phyloP scores from a whole-genome alignment of 2,888 invertebrate species.

The Philereme transversata region DNA sequence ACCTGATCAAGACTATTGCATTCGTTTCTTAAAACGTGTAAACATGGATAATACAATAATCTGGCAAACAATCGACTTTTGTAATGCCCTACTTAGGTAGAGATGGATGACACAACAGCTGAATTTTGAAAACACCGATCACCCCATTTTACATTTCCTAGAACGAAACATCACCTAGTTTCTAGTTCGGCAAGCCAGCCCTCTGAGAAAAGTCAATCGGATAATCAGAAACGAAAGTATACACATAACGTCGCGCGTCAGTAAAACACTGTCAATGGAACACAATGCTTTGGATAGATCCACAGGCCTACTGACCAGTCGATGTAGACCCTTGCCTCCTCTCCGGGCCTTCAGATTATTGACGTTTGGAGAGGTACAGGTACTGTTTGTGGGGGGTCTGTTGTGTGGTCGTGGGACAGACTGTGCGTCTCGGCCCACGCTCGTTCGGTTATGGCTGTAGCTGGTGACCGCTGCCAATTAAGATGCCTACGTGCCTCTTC shows the following conservation, averaged over 20 bases:
- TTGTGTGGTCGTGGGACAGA: conserved; percentile 59
- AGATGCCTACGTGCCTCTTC: conserved; percentile 78
- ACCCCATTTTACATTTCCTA: background rate
- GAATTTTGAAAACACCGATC: background rate
- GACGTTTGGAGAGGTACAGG: conserved; percentile 25
- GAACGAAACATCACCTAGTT: conserved; percentile 17
- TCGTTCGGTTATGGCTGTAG: conserved; percentile 70
- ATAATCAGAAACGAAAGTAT: conserved; percentile 56
- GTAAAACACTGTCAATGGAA: conserved; percentile 78
- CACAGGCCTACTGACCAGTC: conserved; percentile 52
- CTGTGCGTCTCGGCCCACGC: conserved; percentile 76
- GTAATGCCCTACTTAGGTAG: background rate
- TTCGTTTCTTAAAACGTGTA: background rate
- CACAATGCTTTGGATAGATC: conserved; percentile 64
- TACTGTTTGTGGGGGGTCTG: conserved; percentile 49
- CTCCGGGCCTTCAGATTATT: conserved; percentile 26
- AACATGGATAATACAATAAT: conserved; percentile 4
- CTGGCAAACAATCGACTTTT: conserved; percentile 9
- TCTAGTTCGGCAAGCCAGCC: conserved; percentile 26
- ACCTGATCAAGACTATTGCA: background rate
- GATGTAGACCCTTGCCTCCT: conserved; percentile 47
- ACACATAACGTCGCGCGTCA: conserved; percentile 53
- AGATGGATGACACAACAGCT: background rate
- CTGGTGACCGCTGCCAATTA: conserved; percentile 79
- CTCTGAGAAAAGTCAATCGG: conserved; percentile 33